A percentile compares a stretch with the other conserved stretches of the same genome.
Evolutionary conservation across 2,113 vertebrate species (phyloP).

Genomic region (Nannospalax galili): DNA sequence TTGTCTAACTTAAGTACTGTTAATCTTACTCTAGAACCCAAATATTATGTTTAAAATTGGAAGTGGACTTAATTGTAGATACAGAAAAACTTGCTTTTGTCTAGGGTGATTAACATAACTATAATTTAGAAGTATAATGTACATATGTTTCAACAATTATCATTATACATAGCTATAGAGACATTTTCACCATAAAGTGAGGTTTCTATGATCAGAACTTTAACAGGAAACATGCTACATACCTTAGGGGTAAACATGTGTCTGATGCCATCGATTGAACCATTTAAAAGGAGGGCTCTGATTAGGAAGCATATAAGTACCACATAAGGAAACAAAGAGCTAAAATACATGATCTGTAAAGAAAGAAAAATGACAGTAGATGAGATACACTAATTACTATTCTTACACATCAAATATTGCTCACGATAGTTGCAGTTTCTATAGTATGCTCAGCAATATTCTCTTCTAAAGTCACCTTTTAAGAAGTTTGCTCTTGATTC

Average conservation of each 20-base stretch:
- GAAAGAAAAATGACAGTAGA: conserved; percentile 57
- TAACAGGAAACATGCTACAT: conserved; percentile 64
- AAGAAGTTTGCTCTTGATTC: neutral
- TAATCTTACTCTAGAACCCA: neutral
- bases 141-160: neutral
- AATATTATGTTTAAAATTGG: neutral
- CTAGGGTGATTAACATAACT: neutral
- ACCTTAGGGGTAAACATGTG: conserved; percentile 99
- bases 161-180: neutral
- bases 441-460: neutral
- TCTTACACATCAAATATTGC: neutral
- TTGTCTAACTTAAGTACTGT: conserved; percentile 16
- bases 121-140: conserved; percentile 29
- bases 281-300: conserved; percentile 93
- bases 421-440: neutral
- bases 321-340: conserved; percentile 96
- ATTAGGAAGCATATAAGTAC: conserved; percentile 97
- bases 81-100: neutral
- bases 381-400: neutral
- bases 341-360: conserved; percentile 98
- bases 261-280: conserved; percentile 94
- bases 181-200: neutral
- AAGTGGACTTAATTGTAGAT: neutral
- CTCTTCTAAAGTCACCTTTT: neutral
- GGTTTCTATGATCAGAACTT: neutral